Base-by-base conservation (phyloP, 2,888 invertebrate species). In the Tipula confusa region DNA sequence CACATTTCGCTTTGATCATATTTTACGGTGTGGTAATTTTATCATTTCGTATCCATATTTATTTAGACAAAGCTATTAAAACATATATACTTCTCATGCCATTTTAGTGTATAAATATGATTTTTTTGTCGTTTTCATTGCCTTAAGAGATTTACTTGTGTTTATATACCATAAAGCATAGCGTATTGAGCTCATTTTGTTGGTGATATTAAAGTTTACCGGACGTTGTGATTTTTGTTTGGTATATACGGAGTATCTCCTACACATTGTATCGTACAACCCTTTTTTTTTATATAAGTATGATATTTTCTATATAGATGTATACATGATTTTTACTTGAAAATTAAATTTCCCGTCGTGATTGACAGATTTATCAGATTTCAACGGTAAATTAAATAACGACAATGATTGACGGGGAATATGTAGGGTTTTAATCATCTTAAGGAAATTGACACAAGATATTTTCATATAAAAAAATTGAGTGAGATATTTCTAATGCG, bases 21-120 rank as follows among this genome's bases (percentile, higher is more conserved):
- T 24, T 64, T 64, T 24, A 64, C 64, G 64, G 64, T 64, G 64
- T 64, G 64, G 64, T 64, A 64, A 64, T 64, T 64, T 64, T 64
- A 64, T 64, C 64, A 64, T 64, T 64, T 64, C 24, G 64, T 11
- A 24, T 64, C 11, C 64, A 64, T 64, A 64, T 64, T 64, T 64
- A 64, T 24, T 24, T 64, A 64, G 64, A 64, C 64, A 3, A n/a
- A 64, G 64, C 24, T 64, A 64, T 64, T 64, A 64, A 64, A 64
- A 9, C 11, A 33, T 11, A 33, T 64, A 64, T 24, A 64, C 18
- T 64, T 43, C 15, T 43, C 43, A 15, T 43, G n/a, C 15, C 43
- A 1, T 4, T 43, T 43, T 43, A 4, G 36, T 43, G 15, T 43
- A 43, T 15, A 43, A 43, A 43, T 43, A 43, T 43, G 43, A 36